Conservation (phyloP, 2,113 vertebrate species). For the Platysteira castanea region DNA sequence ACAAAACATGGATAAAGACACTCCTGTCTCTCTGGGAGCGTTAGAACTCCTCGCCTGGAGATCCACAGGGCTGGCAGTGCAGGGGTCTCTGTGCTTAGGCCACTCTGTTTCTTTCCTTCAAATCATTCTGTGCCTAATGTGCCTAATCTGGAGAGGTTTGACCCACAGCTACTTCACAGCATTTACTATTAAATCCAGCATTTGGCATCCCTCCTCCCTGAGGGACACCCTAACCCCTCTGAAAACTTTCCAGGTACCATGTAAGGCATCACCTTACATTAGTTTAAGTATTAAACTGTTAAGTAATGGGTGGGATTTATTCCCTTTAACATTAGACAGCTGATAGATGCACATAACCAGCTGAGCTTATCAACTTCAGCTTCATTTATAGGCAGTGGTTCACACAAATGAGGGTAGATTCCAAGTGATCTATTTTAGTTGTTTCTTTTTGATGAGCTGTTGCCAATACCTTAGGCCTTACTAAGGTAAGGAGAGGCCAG, state of each 20-base stretch:
- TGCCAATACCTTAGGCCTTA: not conserved
- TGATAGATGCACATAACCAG: not conserved
- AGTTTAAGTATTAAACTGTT: not conserved
- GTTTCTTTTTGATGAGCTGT: not conserved
- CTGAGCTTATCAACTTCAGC: not conserved
- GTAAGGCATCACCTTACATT: not conserved
- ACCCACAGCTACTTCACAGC: not conserved
- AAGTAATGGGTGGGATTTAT: not conserved
- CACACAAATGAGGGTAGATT: not conserved
- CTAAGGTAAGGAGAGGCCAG: not conserved
- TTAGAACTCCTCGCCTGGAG: not conserved
- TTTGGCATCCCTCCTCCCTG: not conserved
- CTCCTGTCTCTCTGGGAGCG: not conserved
- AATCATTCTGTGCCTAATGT: not conserved
- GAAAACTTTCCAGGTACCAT: not conserved
- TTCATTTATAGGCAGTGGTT: not conserved
- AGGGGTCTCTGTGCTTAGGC: not conserved
- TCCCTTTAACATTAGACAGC: not conserved
- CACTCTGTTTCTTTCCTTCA: not conserved
- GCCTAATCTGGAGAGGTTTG: not conserved
- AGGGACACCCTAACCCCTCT: not conserved
- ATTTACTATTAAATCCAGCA: not conserved
- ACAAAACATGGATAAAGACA: not conserved
- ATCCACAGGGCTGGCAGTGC: not conserved
- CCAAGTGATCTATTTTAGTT: not conserved